These are phyloP conservation scores for Megaceryle maxima DNA, from an alignment of 2,113 vertebrate genomes.

Conservation along the genomic window DNA sequence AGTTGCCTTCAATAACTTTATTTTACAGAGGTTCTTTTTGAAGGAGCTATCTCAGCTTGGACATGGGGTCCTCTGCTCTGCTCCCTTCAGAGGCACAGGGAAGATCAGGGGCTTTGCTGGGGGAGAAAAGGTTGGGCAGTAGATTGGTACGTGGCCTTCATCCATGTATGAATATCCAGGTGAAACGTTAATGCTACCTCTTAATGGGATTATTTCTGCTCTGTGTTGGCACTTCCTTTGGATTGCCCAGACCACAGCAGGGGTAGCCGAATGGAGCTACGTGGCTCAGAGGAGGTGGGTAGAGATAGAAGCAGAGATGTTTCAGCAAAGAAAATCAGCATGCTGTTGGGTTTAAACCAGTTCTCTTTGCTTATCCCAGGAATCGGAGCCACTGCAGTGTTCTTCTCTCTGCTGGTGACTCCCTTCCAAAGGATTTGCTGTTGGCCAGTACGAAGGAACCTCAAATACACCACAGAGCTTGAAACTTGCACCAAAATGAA, in stretches of 20 bases:
- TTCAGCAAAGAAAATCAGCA: not conserved
- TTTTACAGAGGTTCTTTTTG: conserved; percentile 8
- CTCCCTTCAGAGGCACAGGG: not conserved
- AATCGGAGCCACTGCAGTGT: not conserved
- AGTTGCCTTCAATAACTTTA: conserved; percentile 25
- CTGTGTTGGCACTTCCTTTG: not conserved
- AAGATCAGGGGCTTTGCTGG: not conserved
- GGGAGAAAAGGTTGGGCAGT: not conserved
- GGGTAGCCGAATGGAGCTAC: not conserved
- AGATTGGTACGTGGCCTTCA: not conserved
- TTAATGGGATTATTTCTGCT: not conserved
- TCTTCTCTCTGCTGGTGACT: not conserved
- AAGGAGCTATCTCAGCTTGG: not conserved
- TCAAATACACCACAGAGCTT: not conserved
- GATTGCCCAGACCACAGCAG: not conserved
- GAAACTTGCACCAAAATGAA: not conserved
- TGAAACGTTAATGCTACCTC: not conserved
- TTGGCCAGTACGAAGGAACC: not conserved
- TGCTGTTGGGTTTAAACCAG: rapidly evolving
- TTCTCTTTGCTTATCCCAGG: not conserved
- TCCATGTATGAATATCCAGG: not conserved
- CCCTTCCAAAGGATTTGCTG: not conserved
- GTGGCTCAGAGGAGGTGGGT: not conserved
- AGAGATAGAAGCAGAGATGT: not conserved
- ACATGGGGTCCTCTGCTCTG: not conserved